These are phyloP conservation scores for Cardinalis cardinalis DNA, from an alignment of 2,113 vertebrate genomes.

Conservation along the genomic window DNA sequence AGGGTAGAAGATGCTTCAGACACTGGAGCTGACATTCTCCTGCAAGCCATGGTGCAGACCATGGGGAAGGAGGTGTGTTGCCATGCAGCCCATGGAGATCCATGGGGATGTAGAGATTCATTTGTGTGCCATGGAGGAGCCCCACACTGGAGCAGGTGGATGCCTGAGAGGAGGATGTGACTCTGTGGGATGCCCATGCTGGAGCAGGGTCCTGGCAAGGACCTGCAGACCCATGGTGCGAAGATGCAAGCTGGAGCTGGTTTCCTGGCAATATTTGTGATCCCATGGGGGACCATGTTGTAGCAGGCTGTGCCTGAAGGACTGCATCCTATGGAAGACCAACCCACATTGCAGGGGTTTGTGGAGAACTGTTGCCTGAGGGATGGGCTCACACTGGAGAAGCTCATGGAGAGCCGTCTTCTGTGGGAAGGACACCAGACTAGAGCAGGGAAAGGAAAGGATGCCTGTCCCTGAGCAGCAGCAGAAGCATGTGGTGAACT, in stretches of 20 bases:
- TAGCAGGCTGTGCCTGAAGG: not conserved
- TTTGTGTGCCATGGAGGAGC: fast-evolving
- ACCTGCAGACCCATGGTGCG: not conserved
- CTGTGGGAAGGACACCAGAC: not conserved
- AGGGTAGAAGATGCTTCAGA: not conserved
- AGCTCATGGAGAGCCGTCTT: not conserved
- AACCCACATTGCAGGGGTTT: not conserved
- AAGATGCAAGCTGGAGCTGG: not conserved
- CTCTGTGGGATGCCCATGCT: not conserved
- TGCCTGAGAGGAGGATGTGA: not conserved
- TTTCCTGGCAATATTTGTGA: not conserved
- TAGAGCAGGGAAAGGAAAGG: not conserved
- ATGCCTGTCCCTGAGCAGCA: not conserved
- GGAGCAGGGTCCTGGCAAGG: not conserved
- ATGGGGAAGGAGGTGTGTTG: not conserved
- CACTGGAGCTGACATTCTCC: not conserved
- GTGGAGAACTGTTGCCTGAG: not conserved
- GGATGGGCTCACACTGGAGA: not conserved
- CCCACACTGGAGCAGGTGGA: fast-evolving
- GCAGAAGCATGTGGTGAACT: not conserved
- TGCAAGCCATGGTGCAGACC: not conserved
- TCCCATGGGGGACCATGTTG: fast-evolving
- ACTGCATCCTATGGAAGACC: not conserved
- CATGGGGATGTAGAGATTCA: not conserved
- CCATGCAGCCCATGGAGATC: not conserved